Percentiles rank a stretch among this genome's conserved stretches.
phyloP scores from a whole-genome alignment of 2,888 invertebrate genomes.

The Amblyteles armatorius region DNA sequence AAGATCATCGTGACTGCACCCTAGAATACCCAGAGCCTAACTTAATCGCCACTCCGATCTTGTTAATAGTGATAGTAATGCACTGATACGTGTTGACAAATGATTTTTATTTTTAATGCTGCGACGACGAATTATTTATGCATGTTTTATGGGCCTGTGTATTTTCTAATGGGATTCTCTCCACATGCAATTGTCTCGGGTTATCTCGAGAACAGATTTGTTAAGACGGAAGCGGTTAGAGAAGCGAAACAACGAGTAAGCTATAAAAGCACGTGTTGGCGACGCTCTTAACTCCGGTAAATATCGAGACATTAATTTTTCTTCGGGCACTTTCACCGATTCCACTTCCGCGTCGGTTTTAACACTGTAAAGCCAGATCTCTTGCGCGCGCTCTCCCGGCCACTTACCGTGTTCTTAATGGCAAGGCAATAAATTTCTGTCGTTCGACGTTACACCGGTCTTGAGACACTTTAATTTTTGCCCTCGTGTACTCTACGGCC shows the following conservation, averaged over 20 bases:
- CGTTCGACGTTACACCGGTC: slow-evolving; percentile 58
- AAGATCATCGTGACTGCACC: slow-evolving; percentile 45
- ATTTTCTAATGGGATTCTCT: slow-evolving; percentile 46
- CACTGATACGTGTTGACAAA: not conserved
- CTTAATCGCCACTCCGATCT: slow-evolving; percentile 76
- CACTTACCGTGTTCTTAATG: slow-evolving; percentile 65
- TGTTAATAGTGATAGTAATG: slow-evolving; percentile 68
- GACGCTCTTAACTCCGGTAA: slow-evolving; percentile 64
- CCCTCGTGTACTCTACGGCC: slow-evolving; percentile 21
- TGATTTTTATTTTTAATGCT: no score
- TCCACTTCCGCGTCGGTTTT: slow-evolving; percentile 59
- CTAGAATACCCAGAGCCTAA: not conserved
- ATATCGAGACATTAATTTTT: slow-evolving; percentile 67
- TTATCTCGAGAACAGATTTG: slow-evolving; percentile 23
- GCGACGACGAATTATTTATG: slow-evolving; percentile 35
- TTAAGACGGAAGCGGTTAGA: slow-evolving; percentile 1
- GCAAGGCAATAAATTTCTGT: slow-evolving; percentile 63
- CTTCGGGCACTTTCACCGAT: slow-evolving; percentile 64
- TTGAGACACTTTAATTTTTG: slow-evolving; percentile 62
- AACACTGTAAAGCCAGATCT: slow-evolving; percentile 7
- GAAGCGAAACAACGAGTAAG: not conserved
- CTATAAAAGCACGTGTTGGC: slow-evolving; percentile 40
- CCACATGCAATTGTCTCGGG: not conserved
- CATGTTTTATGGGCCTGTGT: not conserved
- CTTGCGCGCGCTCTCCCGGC: slow-evolving; percentile 43